phyloP scores from a whole-genome alignment of 2,888 invertebrate genomes.

The Cheilosia variabilis region DNA sequence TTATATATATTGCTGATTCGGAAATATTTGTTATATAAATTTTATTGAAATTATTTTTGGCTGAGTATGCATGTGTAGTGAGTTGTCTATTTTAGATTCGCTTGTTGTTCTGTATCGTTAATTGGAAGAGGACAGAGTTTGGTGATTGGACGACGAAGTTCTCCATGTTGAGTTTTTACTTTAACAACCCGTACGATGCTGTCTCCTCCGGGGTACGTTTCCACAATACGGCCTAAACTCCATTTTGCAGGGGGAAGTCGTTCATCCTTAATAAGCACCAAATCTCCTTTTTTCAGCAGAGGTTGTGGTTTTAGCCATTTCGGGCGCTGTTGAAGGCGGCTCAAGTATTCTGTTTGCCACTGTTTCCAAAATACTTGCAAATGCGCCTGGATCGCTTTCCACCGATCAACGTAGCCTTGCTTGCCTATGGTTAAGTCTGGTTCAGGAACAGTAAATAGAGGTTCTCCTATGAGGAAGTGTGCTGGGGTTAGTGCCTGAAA shows the following conservation, averaged over 20 bases:
- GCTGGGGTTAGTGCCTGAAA: conserved; percentile 57
- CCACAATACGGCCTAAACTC: background rate
- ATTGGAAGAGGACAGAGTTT: background rate
- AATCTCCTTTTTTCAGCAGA: background rate
- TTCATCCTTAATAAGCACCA: background rate
- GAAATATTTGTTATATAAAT: background rate
- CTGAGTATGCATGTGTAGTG: background rate
- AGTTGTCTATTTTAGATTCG: background rate
- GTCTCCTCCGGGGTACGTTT: background rate
- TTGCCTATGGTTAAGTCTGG: background rate
- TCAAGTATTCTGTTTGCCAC: background rate
- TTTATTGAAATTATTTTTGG: background rate
- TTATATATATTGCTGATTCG: background rate
- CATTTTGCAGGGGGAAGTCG: background rate
- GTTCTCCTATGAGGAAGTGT: background rate
- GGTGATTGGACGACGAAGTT: background rate
- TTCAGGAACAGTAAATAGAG: background rate
- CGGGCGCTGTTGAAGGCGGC: background rate
- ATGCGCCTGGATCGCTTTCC: background rate
- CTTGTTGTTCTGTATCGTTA: background rate
- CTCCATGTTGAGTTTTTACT: background rate
- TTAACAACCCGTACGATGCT: no score
- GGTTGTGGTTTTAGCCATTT: no score
- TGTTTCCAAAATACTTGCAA: background rate
- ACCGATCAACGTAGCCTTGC: background rate